A percentile compares a stretch with the other conserved stretches of the same genome.
phyloP scores from a whole-genome alignment of 2,113 vertebrate species.

The Halcyon malimbica region DNA sequence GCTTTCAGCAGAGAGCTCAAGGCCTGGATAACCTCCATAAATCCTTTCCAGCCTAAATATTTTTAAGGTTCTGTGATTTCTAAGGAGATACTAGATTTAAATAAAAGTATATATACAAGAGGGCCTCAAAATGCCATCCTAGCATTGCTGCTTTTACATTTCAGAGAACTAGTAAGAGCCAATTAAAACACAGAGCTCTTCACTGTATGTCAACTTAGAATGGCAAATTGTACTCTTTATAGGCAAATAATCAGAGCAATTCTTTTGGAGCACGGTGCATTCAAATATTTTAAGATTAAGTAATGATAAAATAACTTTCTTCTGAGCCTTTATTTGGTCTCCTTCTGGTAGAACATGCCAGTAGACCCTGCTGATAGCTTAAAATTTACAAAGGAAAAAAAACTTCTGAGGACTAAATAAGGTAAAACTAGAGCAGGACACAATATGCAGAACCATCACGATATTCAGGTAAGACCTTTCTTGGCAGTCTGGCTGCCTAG shows the following conservation, averaged over 20 bases:
- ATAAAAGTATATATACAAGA: slow-evolving; percentile 14
- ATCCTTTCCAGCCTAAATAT: slow-evolving; percentile 31
- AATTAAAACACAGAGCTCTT: slow-evolving; percentile 40
- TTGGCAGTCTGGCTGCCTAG: background rate
- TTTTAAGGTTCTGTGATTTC: slow-evolving; percentile 23
- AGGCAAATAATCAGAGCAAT: slow-evolving; percentile 44
- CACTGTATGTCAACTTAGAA: background rate
- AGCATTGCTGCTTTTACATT: background rate
- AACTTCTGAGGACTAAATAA: background rate
- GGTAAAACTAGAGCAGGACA: background rate
- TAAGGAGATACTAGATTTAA: slow-evolving; percentile 39
- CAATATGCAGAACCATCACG: background rate
- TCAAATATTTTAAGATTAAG: background rate
- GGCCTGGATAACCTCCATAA: slow-evolving; percentile 14
- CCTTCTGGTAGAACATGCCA: background rate
- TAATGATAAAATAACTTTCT: background rate
- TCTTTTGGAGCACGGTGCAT: background rate
- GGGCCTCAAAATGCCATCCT: background rate
- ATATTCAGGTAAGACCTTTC: background rate
- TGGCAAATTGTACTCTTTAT: background rate
- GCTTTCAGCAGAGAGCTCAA: background rate
- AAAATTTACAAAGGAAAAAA: background rate
- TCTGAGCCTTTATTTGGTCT: background rate
- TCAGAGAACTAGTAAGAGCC: background rate
- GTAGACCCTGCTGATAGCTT: background rate